Conservation (phyloP, 2,888 invertebrate genomes). For the Chrysomela aeneicollis region DNA sequence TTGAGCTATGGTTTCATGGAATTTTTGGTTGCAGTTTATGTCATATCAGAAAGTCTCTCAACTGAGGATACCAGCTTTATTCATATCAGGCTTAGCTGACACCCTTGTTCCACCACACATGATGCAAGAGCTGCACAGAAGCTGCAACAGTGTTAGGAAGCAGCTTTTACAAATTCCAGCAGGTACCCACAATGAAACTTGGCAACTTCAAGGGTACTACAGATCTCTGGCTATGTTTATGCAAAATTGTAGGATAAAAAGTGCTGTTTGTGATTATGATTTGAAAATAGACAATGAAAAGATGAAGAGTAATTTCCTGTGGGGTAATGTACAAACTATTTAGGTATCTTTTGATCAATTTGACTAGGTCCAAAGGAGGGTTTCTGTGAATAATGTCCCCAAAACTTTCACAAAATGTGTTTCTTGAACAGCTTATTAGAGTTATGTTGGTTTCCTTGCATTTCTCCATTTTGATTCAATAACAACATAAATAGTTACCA, state of each 20-base stretch:
- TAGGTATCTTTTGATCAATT: constrained; percentile 10
- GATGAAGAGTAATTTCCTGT: constrained; percentile 40
- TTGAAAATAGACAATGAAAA: constrained; percentile 43
- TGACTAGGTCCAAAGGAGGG: neutral
- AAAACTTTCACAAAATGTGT: too few species aligned
- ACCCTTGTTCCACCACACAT: constrained; percentile 88
- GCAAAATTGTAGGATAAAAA: constrained; percentile 55
- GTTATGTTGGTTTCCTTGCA: too few species aligned
- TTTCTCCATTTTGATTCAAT: too few species aligned
- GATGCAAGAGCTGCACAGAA: constrained; percentile 82
- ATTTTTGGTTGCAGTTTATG: constrained; percentile 67
- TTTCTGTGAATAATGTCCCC: neutral
- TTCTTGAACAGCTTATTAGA: too few species aligned
- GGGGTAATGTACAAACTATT: constrained; percentile 48
- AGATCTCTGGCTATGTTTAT: constrained; percentile 66
- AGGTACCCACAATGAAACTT: constrained; percentile 95
- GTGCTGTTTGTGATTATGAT: constrained; percentile 41
- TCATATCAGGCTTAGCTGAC: constrained; percentile 89
- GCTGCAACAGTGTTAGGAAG: constrained; percentile 80
- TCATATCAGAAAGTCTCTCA: constrained; percentile 78
- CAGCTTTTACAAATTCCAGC: constrained; percentile 78
- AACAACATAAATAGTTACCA: too few species aligned
- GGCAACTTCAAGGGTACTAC: constrained; percentile 87
- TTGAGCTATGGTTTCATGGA: neutral
- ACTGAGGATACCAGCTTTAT: constrained; percentile 79